These are phyloP conservation scores for Drosophila acutilabella DNA, from an alignment of 2,888 invertebrate genomes.

Conservation along the genomic window DNA sequence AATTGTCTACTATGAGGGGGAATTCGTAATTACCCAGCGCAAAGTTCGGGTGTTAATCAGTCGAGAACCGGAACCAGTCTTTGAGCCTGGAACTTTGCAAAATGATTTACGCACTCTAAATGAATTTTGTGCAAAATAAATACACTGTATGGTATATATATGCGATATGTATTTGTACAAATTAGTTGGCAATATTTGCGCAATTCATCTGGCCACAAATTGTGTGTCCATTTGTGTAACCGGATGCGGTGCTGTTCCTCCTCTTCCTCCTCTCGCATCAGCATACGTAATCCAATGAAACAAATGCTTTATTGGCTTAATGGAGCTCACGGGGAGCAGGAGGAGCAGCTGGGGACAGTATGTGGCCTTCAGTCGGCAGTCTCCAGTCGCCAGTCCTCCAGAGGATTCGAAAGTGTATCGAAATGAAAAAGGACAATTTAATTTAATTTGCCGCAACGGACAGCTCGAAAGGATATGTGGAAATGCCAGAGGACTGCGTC, in stretches of 20 bases:
- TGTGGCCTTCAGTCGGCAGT: not conserved
- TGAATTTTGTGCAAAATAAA: slow-evolving; percentile 29
- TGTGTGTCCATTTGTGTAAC: slow-evolving; percentile 63
- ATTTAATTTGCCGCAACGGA: slow-evolving; percentile 79
- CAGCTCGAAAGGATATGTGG: slow-evolving; percentile 53
- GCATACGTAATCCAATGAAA: slow-evolving; percentile 80
- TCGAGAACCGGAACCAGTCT: slow-evolving; percentile 21
- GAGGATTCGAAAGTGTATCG: slow-evolving; percentile 72
- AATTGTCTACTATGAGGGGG: slow-evolving; percentile 32
- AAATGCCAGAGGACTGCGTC: slow-evolving; percentile 44
- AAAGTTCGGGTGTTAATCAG: slow-evolving; percentile 47
- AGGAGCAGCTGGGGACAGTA: slow-evolving; percentile 1
- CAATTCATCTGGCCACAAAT: slow-evolving; percentile 74
- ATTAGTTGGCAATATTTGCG: slow-evolving; percentile 67
- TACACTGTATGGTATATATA: not conserved
- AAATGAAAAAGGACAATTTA: slow-evolving; percentile 83
- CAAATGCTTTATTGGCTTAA: slow-evolving; percentile 81
- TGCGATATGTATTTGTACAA: slow-evolving; percentile 44
- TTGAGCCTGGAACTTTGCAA: slow-evolving; percentile 26
- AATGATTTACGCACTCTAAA: slow-evolving; percentile 60
- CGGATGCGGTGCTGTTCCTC: slow-evolving; percentile 55
- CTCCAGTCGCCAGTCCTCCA: slow-evolving; percentile 34
- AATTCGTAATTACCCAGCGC: slow-evolving; percentile 62
- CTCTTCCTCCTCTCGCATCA: slow-evolving; percentile 51
- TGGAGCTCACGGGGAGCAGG: slow-evolving; percentile 70